These are phyloP conservation scores for Pteropus rufus DNA, from an alignment of 2,797 vertebrate species.

Conservation along the genomic window DNA sequence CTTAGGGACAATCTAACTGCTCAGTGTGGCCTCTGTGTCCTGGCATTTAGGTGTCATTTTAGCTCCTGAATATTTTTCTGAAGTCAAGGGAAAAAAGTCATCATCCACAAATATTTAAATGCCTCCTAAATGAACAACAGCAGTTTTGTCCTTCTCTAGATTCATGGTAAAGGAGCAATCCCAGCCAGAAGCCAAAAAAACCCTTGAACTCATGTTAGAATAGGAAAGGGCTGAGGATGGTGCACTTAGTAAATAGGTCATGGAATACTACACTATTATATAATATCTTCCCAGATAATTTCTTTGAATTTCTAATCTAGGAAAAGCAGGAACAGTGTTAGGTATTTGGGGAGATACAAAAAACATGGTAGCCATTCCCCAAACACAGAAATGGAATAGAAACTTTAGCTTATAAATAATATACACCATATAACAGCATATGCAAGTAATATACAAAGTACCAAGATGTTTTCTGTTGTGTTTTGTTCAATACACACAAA, in stretches of 20 bases:
- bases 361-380: neutral
- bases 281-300: neutral
- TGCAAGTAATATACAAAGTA: neutral
- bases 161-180: neutral
- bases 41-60: neutral
- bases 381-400: neutral
- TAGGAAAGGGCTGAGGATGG: neutral
- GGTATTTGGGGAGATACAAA: neutral
- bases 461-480: neutral
- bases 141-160: neutral
- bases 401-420: neutral
- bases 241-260: neutral
- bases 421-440: neutral
- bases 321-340: neutral
- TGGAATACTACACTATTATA: neutral
- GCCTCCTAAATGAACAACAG: neutral
- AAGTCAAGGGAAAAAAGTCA: neutral
- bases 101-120: neutral
- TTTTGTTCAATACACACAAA: neutral
- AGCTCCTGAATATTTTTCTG: constrained; percentile 17
- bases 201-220: neutral
- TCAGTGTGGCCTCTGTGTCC: neutral
- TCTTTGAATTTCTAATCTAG: neutral
- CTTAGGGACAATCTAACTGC: neutral
- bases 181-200: neutral